Conservation (phyloP, 30 jellyfish, hydroid and myxozoan species). For the Chironex yamaguchii region DNA sequence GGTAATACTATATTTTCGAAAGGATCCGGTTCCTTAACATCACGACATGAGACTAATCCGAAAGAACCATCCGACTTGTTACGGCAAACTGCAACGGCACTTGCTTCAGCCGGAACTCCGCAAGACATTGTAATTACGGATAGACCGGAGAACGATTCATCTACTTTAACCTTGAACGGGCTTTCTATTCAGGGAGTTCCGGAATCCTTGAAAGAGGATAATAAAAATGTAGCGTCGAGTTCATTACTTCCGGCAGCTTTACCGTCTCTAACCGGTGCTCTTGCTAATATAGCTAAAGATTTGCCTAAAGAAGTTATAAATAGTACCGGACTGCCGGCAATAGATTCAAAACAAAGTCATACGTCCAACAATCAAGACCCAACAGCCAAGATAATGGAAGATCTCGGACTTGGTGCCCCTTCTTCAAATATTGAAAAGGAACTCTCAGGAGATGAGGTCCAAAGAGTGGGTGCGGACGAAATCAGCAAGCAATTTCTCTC, state of each 20-base stretch:
- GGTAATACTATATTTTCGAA: no score
- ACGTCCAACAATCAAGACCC: background rate
- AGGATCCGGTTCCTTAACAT: background rate
- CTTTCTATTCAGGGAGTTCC: background rate
- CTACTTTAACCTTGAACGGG: background rate
- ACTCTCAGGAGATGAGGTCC: constrained; percentile 47
- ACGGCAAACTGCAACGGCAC: background rate
- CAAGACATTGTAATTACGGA: background rate
- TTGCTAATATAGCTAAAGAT: background rate
- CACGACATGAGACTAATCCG: background rate
- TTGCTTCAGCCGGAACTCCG: no score
- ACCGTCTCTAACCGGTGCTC: background rate
- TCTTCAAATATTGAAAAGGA: constrained; percentile 42
- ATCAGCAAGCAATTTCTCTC: constrained; percentile 74
- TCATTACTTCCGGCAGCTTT: background rate
- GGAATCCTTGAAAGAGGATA: background rate
- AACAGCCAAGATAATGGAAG: constrained; percentile 10
- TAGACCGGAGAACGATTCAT: background rate
- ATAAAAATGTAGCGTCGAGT: background rate
- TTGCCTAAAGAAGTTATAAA: background rate
- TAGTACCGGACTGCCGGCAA: background rate
- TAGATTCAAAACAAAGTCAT: background rate
- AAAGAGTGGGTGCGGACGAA: constrained; percentile 58
- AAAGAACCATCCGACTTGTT: background rate
- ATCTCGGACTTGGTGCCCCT: background rate